These are phyloP conservation scores for Ptychoptera albimana DNA, from an alignment of 2,888 invertebrate species.

Conservation along the genomic window DNA sequence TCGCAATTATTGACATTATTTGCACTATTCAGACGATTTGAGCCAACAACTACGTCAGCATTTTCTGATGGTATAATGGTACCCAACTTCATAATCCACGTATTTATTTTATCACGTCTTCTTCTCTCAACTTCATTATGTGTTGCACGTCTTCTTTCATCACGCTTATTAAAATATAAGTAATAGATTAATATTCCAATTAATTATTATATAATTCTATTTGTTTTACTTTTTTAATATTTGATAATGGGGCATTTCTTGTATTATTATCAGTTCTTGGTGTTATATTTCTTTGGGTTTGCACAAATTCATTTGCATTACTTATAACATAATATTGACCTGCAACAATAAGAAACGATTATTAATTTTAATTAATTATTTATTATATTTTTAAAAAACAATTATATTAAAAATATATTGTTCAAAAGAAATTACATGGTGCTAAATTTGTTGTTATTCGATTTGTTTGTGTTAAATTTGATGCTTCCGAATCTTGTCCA, in stretches of 20 bases:
- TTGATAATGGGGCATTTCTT: neutral
- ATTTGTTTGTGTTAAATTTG: neutral
- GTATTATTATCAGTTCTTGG: neutral
- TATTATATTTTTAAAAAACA: neutral
- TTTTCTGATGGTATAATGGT: slow-evolving; percentile 62
- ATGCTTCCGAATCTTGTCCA: neutral
- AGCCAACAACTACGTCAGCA: neutral
- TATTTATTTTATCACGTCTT: slow-evolving; percentile 89
- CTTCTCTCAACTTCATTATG: slow-evolving; percentile 93
- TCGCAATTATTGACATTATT: slow-evolving; percentile 29
- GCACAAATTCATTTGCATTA: slow-evolving; percentile 1
- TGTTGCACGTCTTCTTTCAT: slow-evolving; percentile 77
- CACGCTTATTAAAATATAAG: slow-evolving; percentile 37
- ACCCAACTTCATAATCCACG: slow-evolving; percentile 86
- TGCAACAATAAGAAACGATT: neutral
- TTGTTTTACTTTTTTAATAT: neutral
- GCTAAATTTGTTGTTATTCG: slow-evolving; percentile 2
- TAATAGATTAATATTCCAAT: neutral
- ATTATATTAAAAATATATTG: neutral
- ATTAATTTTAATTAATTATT: no score
- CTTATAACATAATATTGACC: slow-evolving; percentile 4
- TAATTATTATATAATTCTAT: neutral
- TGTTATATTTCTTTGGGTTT: slow-evolving; percentile 1
- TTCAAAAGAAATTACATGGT: neutral
- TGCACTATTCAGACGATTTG: slow-evolving; percentile 2